Percentiles rank a stretch among this genome's conserved stretches.
phyloP scores from a whole-genome alignment of 2,888 invertebrate species.

The Arge pagana region DNA sequence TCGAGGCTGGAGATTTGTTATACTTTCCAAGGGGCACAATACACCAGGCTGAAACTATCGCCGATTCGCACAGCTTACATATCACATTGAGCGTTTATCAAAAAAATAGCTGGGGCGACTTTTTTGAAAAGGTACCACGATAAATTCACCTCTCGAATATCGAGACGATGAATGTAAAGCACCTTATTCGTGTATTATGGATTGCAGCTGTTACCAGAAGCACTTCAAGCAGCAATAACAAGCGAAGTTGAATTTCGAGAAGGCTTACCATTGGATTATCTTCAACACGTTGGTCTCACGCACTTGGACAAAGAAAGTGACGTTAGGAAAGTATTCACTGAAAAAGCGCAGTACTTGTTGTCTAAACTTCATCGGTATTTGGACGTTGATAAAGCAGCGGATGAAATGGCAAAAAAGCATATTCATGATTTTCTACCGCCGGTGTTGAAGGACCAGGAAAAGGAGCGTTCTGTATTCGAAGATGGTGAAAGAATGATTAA shows the following conservation, averaged over 20 bases:
- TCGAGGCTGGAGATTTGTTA: conserved; percentile 87
- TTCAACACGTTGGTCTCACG: conserved; percentile 75
- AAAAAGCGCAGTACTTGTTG: conserved; percentile 56
- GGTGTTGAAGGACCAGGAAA: conserved; percentile 69
- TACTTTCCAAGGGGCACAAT: conserved; percentile 92
- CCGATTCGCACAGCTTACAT: conserved; percentile 87
- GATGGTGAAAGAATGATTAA: conserved; percentile 71
- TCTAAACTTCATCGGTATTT: conserved; percentile 54
- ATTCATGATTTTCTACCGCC: conserved; percentile 91
- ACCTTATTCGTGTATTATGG: neutral
- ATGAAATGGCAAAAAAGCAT: conserved; percentile 82
- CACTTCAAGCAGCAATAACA: conserved; percentile 73
- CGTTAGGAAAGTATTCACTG: conserved; percentile 60
- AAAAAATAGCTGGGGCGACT: conserved; percentile 86
- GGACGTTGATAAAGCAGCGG: conserved; percentile 76
- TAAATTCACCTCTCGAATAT: neutral
- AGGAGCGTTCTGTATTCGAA: conserved; percentile 70
- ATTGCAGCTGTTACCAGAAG: conserved; percentile 69
- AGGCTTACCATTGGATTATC: conserved; percentile 81
- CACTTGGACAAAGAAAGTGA: conserved; percentile 63
- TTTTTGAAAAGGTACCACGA: conserved; percentile 72
- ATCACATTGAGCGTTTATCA: conserved; percentile 93
- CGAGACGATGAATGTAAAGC: neutral
- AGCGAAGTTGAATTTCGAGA: conserved; percentile 73
- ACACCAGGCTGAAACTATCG: conserved; percentile 81